phyloP scores from a whole-genome alignment of 2,888 invertebrate genomes.

The Campoletis raptor region DNA sequence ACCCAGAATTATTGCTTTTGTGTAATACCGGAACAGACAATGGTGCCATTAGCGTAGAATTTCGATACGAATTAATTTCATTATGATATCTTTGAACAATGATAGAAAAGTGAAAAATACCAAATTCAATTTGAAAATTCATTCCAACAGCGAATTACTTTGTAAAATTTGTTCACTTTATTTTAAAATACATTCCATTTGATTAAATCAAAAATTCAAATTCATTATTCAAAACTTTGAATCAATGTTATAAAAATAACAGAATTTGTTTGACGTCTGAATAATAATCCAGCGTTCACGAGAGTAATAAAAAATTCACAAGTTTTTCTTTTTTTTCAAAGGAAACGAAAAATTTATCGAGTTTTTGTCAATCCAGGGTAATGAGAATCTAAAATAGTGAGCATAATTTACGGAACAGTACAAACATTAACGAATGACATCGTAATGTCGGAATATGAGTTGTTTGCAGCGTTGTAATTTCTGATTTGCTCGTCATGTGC shows the following conservation, averaged over 20 bases:
- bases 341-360: neutral
- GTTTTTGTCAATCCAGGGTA: neutral
- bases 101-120: neutral
- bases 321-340: neutral
- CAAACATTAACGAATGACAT: neutral
- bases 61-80: neutral
- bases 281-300: neutral
- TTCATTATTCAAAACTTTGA: neutral
- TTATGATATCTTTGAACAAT: neutral
- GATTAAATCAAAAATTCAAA: too few species aligned
- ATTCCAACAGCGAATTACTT: neutral
- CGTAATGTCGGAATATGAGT: neutral
- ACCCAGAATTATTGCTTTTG: constrained; percentile 3
- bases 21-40: constrained; percentile 8
- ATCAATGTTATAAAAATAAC: neutral
- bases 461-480: constrained; percentile 47
- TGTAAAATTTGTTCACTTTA: neutral
- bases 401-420: neutral
- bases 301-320: neutral
- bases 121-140: neutral
- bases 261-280: neutral
- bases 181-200: too few species aligned
- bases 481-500: constrained; percentile 9
- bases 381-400: neutral
- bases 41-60: neutral